These are phyloP conservation scores for Pterocles orientalis DNA, from an alignment of 2,113 vertebrate species.

Conservation along the genomic window DNA sequence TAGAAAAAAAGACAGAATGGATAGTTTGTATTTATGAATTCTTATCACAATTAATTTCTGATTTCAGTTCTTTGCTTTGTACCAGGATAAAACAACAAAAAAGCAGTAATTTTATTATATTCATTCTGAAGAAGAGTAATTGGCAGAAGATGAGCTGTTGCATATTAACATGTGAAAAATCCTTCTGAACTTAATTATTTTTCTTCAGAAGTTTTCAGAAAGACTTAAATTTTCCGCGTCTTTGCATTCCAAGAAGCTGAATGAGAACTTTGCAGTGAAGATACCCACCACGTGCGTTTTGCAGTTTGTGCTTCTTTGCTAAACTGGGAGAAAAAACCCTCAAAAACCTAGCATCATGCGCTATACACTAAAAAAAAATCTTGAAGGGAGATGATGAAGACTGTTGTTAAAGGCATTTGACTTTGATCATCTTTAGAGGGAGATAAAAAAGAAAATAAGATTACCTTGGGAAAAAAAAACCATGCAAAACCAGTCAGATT, in stretches of 20 bases:
- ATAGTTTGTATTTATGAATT: not conserved
- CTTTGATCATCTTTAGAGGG: not conserved
- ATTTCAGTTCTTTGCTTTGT: not conserved
- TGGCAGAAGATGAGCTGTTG: not conserved
- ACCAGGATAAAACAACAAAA: not conserved
- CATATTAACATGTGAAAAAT: not conserved
- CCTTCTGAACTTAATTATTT: not conserved
- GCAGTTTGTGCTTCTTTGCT: not conserved
- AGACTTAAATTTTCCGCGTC: not conserved
- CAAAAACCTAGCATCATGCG: not conserved
- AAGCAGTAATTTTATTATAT: not conserved
- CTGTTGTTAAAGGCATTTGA: not conserved
- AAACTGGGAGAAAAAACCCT: rapidly evolving
- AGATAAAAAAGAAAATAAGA: not conserved
- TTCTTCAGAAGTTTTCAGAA: not conserved
- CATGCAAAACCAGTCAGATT: not conserved
- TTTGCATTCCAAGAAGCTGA: not conserved
- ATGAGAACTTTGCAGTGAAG: not conserved
- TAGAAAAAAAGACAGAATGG: not conserved
- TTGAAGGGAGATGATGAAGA: not conserved
- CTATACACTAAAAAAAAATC: not conserved
- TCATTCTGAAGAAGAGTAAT: not conserved
- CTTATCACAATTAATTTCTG: not conserved
- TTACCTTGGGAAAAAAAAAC: constrained; percentile 15
- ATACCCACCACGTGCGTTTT: not conserved